Base-by-base conservation (phyloP, 2,888 invertebrate species). In the Bellardia bayeri region DNA sequence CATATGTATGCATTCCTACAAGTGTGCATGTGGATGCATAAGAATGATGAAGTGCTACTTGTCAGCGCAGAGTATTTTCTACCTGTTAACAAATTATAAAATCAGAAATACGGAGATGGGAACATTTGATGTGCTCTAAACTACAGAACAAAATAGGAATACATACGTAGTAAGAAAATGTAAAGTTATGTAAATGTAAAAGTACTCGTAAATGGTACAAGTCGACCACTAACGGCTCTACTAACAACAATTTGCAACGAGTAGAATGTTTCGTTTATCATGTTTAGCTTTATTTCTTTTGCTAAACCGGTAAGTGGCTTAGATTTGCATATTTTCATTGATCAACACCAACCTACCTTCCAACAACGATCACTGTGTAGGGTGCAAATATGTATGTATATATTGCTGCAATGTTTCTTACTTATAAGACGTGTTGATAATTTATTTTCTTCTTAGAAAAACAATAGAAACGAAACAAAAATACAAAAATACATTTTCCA, bases 21-120 rank as follows among this genome's bases (percentile, higher is more conserved):
- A 51, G 49, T 71, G n/a, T 58, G 58, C 30, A 68, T 71, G 40
- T 42, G 58, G 3, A 54, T 74, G 40, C 54, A 49, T 66, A 63
- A 56, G 66, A 76, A 76, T 81, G 76, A 81, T 87, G 66, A 83
- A 81, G 86, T 81, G 83, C 75, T 86, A 69, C 86, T 86, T 86
- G 79, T 75, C 82, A 71, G 58, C 58, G 56, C 14, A 56, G 63
- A 82, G 82, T 86, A 82, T 51, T 71, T 82, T 82, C 61, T 82
- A 82, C 72, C 79, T 78, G 79, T 56, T 40, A 13, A 61, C 68
- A 58, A 82, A 11, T 37, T 63, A n/a, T 56, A 74, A 61, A 42
- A 64, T 45, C 49, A 72, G 37, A 49, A 40, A 63, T 45, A 56
- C 49, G 37, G 16, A 7, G 37, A 40, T 56, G 42, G 40, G 16